phyloP scores from a whole-genome alignment of 1,140 invertebrate species.

The Drosophila bocqueti region DNA sequence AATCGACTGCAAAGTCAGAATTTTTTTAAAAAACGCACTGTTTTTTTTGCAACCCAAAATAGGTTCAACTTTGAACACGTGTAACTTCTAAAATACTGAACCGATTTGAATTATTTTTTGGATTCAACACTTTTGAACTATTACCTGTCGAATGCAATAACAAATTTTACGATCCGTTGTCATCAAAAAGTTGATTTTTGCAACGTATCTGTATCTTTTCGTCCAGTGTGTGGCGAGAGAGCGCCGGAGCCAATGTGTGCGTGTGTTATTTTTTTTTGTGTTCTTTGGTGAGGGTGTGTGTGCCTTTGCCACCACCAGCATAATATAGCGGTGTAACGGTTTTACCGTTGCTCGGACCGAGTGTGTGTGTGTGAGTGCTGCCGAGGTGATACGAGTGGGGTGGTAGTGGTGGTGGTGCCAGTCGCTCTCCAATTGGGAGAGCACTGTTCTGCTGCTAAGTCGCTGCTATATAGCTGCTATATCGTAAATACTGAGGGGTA shows the following conservation, averaged over 20 bases:
- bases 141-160: too few relatives aligned
- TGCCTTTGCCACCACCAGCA: slow-evolving; percentile 70
- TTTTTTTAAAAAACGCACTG: too few relatives aligned
- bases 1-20: too few relatives aligned
- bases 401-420: slow-evolving; percentile 32
- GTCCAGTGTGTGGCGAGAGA: background rate
- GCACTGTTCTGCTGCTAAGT: slow-evolving; percentile 8
- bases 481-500: slow-evolving; percentile 51
- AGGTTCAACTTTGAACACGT: too few relatives aligned
- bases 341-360: slow-evolving; percentile 54
- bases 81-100: too few relatives aligned
- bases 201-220: too few relatives aligned
- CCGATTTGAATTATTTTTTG: too few relatives aligned
- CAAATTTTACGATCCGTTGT: too few relatives aligned
- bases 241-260: slow-evolving; percentile 21
- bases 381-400: slow-evolving; percentile 55
- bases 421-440: slow-evolving; percentile 72
- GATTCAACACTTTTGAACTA: too few relatives aligned
- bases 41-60: too few relatives aligned
- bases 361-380: slow-evolving; percentile 47
- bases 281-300: slow-evolving; percentile 27
- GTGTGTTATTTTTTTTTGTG: background rate
- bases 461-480: slow-evolving; percentile 11
- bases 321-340: slow-evolving; percentile 74
- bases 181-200: too few relatives aligned